Evolutionary conservation across 2,113 vertebrate species (phyloP).

Genomic region (Blennius ocellaris): DNA sequence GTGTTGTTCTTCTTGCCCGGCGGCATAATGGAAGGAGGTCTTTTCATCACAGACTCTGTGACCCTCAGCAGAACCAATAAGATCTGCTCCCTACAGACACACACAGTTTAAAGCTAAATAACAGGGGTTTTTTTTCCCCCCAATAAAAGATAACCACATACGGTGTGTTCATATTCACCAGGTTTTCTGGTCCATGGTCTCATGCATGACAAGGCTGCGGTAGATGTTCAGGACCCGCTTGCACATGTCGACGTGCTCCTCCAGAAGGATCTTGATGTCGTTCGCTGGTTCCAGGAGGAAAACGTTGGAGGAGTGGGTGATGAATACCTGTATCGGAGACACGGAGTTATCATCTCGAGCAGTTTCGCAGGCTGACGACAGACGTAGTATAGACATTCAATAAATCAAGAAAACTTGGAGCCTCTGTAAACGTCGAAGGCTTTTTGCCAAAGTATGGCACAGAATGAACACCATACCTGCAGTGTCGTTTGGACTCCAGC

Average conservation of each 20-base stretch:
- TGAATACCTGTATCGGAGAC: constrained; percentile 87
- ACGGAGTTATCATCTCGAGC: not conserved
- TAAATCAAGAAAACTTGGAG: no score
- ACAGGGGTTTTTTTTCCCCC: not conserved
- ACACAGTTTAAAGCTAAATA: constrained; percentile 39
- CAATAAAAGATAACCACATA: not conserved
- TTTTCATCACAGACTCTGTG: constrained; percentile 97
- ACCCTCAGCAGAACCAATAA: constrained; percentile 95
- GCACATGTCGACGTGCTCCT: constrained; percentile 99
- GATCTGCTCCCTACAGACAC: constrained; percentile 92
- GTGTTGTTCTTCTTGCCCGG: constrained; percentile 93
- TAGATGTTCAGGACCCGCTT: constrained; percentile 99
- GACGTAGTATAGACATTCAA: not conserved
- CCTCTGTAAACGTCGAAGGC: no score
- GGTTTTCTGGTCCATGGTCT: constrained; percentile 99
- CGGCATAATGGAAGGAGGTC: constrained; percentile 93
- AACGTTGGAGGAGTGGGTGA: constrained; percentile 97
- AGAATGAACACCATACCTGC: constrained; percentile 83
- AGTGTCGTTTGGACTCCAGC: constrained; percentile 93
- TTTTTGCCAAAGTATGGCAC: no score
- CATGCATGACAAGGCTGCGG: constrained; percentile 97
- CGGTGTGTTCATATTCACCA: constrained; percentile 84
- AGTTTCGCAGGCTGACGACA: not conserved
- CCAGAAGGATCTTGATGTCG: constrained; percentile 93
- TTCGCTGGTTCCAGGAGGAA: constrained; percentile 97